Evolutionary conservation across 2,797 vertebrate genomes (phyloP).

Genomic region (Phyllotis vaccarum): DNA sequence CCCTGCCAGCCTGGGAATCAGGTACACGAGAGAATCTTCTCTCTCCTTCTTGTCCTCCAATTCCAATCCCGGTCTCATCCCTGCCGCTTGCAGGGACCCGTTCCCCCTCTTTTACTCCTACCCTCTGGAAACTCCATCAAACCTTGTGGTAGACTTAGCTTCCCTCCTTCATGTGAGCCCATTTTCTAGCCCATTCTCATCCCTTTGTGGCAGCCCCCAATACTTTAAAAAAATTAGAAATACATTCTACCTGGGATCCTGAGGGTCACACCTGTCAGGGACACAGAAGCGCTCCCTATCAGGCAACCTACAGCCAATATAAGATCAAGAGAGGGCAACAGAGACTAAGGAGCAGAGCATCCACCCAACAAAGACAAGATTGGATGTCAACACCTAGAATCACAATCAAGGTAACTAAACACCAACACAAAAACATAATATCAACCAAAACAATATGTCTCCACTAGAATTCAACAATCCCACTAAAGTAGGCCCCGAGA

Average conservation of each 20-base stretch:
- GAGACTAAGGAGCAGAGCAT: background rate
- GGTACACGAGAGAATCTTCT: background rate
- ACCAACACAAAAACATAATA: no score
- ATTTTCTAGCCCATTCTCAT: background rate
- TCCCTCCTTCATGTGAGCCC: no score
- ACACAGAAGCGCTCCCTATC: background rate
- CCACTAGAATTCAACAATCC: background rate
- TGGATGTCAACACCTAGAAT: background rate
- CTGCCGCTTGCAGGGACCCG: background rate
- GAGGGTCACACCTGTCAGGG: background rate
- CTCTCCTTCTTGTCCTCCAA: background rate
- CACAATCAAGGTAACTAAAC: background rate
- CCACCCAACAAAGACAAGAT: background rate
- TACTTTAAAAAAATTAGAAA: background rate
- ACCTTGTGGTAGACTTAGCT: background rate
- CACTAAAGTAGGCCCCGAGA: background rate
- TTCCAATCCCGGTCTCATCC: background rate
- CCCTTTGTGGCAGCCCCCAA: background rate
- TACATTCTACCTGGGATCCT: background rate
- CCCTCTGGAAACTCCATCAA: background rate
- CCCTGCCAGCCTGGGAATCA: background rate
- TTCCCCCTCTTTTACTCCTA: background rate
- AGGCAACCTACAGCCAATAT: background rate
- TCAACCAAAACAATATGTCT: background rate
- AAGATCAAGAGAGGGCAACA: background rate